Evolutionary conservation across 2,888 invertebrate genomes (phyloP), one percentile per base, ranked within the genome.

Genomic region (Pycnomerus fuliginosus): DNA sequence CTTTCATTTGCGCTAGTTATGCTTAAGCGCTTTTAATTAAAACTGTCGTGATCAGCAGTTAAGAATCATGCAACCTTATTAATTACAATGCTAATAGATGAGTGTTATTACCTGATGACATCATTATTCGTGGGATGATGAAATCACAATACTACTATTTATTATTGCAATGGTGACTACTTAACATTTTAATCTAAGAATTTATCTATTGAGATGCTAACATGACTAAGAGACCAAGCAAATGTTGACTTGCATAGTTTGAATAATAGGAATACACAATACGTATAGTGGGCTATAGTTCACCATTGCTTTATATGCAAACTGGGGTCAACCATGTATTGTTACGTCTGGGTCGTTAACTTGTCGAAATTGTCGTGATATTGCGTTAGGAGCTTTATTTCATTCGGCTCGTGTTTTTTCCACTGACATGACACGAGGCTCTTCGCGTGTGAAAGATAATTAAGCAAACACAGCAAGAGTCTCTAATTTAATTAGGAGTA

Each of bases 391-490:
- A 16, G 16, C 30, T 30, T 16, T 13, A 14, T 30, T 30, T 16
- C 10, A 30, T 30, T 30, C 7, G 20, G 11, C 15, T 30, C 38
- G 23, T 5, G 4, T 20, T 20, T 20, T 20, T 8, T 8, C 20
- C 20, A 8, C 35, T 22, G 22, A 11, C 20, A 23, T 33, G 33
- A 33, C 22, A 22, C 33, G 22, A 33, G 33, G 14, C n/a, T n/a
- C 20, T 22, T 17, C 34, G 12, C 25, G 12, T 14, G 15, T 24
- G 37, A 16, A 31, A 38, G 38, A 38, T 38, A 38, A 38, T 38
- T 38, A 38, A 38, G 38, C 38, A 38, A 38, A 38, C 38, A 38
- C 31, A n/a, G n/a, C n/a, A n/a, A n/a, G n/a, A n/a, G n/a, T n/a
- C n/a, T n/a, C n/a, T n/a, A n/a, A n/a, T n/a, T n/a, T n/a, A n/a